Conservation (phyloP, 2,888 invertebrate genomes). For the Chloroclystis v-ata region DNA sequence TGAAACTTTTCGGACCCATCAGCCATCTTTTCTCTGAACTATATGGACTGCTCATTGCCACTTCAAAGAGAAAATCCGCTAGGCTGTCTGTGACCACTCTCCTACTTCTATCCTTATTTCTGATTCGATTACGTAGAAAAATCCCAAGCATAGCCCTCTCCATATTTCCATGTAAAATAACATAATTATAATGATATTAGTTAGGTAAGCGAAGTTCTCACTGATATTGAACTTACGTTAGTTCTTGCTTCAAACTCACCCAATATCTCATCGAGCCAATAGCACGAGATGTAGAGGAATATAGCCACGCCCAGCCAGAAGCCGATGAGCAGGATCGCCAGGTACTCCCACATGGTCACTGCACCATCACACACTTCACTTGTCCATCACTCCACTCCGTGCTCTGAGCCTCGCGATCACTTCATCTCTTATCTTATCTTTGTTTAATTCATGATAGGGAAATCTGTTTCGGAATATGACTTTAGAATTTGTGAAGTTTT, state of each 20-base stretch:
- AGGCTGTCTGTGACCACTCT: no score
- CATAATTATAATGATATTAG: no score
- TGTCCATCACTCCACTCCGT: slow-evolving; percentile 6
- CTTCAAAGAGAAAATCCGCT: no score
- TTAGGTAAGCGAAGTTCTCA: no score
- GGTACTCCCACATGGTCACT: slow-evolving; percentile 63
- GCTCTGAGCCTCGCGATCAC: slow-evolving; percentile 3
- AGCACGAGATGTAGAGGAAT: slow-evolving; percentile 73
- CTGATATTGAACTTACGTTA: no score
- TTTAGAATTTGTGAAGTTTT: slow-evolving; percentile 3
- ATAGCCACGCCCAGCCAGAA: slow-evolving; percentile 74
- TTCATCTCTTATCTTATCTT: slow-evolving; percentile 17
- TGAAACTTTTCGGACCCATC: no score
- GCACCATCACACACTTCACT: slow-evolving; percentile 6
- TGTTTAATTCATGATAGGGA: slow-evolving; percentile 6
- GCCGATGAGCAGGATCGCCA: slow-evolving; percentile 63
- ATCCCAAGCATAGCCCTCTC: no score
- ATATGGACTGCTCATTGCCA: no score
- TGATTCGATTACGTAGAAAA: no score
- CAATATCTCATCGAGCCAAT: slow-evolving; percentile 79
- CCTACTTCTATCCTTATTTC: no score
- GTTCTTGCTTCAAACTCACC: slow-evolving; percentile 75
- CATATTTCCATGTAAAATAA: no score
- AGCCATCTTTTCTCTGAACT: no score
- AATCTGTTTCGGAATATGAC: slow-evolving; percentile 19